Percentiles rank a stretch among this genome's conserved stretches.
These are phyloP conservation scores for Limenitis camilla DNA, from an alignment of 2,888 invertebrate genomes.

Conservation along the genomic window DNA sequence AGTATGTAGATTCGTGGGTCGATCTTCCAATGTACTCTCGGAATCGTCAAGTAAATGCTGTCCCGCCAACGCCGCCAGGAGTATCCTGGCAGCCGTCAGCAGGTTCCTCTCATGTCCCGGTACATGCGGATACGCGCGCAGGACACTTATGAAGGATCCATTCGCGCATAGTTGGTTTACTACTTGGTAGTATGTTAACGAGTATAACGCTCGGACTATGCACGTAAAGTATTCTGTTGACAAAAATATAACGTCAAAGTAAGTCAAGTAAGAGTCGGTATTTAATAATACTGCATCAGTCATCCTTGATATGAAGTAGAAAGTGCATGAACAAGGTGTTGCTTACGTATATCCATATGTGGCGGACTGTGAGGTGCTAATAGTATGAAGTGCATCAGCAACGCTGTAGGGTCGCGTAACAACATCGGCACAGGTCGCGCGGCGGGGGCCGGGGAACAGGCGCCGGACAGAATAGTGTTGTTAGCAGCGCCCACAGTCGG, in stretches of 20 bases:
- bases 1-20: conserved; percentile 40
- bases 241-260: neutral
- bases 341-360: conserved; percentile 83
- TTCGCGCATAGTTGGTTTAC: conserved; percentile 84
- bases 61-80: conserved; percentile 49
- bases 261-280: neutral
- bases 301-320: too few species aligned
- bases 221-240: conserved; percentile 88
- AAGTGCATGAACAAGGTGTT: neutral
- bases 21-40: conserved; percentile 31
- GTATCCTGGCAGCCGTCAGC: conserved; percentile 36
- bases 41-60: conserved; percentile 78
- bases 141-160: conserved; percentile 76
- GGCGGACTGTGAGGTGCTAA: conserved; percentile 86
- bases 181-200: conserved; percentile 91
- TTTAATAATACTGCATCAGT: neutral
- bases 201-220: conserved; percentile 90
- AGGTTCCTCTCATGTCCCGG: conserved; percentile 8
- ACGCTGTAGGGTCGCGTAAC: conserved; percentile 88
- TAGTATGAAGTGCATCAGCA: conserved; percentile 90
- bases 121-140: conserved; percentile 31
- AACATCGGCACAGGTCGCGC: conserved; percentile 81
- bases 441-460: conserved; percentile 27
- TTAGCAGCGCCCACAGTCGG: conserved; percentile 27
- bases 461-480: neutral